These are phyloP conservation scores for Spisula solida DNA, from an alignment of 2,888 invertebrate genomes.

Conservation along the genomic window DNA sequence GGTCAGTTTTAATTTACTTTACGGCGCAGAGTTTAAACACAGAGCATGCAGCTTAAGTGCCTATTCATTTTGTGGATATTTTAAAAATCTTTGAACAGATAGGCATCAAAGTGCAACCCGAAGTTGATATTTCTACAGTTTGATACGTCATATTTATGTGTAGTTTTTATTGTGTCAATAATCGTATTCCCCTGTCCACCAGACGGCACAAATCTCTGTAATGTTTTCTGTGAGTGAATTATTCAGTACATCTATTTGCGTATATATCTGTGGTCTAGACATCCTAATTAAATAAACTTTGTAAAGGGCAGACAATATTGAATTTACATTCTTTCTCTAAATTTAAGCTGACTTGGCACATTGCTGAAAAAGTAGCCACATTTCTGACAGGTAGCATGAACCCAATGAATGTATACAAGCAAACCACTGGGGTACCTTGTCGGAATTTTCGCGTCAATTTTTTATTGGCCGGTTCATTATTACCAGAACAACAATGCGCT, in stretches of 20 bases:
- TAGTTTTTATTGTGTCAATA: not conserved
- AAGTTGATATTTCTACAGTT: not conserved
- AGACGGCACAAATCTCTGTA: not conserved
- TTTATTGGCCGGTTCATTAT: slow-evolving; percentile 15
- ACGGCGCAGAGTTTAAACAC: not conserved
- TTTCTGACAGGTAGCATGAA: not conserved
- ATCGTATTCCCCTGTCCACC: not conserved
- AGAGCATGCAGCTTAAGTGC: not conserved
- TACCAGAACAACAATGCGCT: slow-evolving; percentile 45
- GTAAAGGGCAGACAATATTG: not conserved
- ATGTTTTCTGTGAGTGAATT: not conserved
- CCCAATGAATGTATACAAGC: not conserved
- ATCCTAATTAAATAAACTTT: not conserved
- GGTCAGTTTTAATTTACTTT: slow-evolving; percentile 28
- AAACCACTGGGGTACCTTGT: not conserved
- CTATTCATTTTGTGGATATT: not conserved
- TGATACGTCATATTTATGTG: not conserved
- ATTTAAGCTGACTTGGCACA: not conserved
- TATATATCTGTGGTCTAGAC: not conserved
- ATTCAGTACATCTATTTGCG: not conserved
- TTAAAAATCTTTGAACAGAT: not conserved
- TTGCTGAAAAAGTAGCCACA: not conserved
- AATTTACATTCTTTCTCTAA: not conserved
- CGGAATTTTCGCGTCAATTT: not conserved
- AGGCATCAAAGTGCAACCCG: not conserved